phyloP scores from a whole-genome alignment of 1,140 invertebrate species.

The Sitobion miscanthi region DNA sequence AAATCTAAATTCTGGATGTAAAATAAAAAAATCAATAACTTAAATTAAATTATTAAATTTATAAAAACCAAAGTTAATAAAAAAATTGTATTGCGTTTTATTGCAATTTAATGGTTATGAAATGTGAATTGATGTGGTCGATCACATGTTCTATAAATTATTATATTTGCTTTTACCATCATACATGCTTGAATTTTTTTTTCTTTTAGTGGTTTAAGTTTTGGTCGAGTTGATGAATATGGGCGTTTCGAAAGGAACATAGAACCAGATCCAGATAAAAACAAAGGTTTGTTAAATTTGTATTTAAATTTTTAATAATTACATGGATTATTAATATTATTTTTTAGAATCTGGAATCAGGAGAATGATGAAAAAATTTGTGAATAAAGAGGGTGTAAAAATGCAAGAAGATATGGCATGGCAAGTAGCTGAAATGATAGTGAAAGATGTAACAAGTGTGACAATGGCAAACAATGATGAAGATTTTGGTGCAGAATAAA shows the following conservation, averaged over 20 bases:
- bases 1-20: background rate
- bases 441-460: slow-evolving; percentile 87
- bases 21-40: background rate
- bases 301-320: background rate
- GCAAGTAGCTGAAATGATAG: slow-evolving; percentile 93
- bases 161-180: background rate
- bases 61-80: too few relatives aligned
- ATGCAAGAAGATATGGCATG: slow-evolving; percentile 92
- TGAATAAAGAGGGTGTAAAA: slow-evolving; percentile 81
- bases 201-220: slow-evolving; percentile 71
- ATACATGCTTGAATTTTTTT: slow-evolving; percentile 36
- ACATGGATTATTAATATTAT: background rate
- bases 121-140: background rate
- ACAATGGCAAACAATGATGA: slow-evolving; percentile 64
- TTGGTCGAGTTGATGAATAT: slow-evolving; percentile 83
- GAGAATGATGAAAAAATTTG: slow-evolving; percentile 78
- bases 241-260: slow-evolving; percentile 89
- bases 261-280: slow-evolving; percentile 81
- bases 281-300: slow-evolving; percentile 63
- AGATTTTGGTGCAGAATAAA: slow-evolving; percentile 42
- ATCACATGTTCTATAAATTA: background rate
- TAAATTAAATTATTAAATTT: background rate
- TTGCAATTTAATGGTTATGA: too few relatives aligned
- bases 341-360: slow-evolving; percentile 67
- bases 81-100: too few relatives aligned